Evolutionary conservation across 2,888 invertebrate genomes (phyloP), one percentile per base, ranked within the genome.

Genomic region (Drosophila kokeensis): DNA sequence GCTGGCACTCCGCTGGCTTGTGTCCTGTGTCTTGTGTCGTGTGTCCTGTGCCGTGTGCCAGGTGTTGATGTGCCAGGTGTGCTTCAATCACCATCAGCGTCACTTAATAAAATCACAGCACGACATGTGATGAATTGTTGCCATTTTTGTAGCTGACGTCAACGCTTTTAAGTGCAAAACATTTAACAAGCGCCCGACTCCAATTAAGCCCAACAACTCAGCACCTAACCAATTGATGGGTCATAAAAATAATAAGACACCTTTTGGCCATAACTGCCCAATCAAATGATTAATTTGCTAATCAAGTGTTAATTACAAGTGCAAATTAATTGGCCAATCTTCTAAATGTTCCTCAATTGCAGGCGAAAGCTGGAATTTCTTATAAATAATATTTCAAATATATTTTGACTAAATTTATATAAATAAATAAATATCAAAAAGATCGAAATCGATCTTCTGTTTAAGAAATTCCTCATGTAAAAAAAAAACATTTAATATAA

Each of bases 71-170:
- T 84, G 87, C 81, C 89, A 84, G 85, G 80, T 89, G 89, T 87
- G 82, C 87, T 80, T 87, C 85, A 85, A 89, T 85, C 87, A 87
- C 87, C 84, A 84, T 84, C 84, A 84, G 82, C 82, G 87, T 89
- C 89, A 87, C 87, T 85, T 87, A 85, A 85, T 85, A 89, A 85
- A 85, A 89, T 85, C 85, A 80, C 85, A 76, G 74, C 79, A 79
- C 77, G 80, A 73, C 87, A 73, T 78, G 82, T 86, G 85, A 89
- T 89, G 85, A 89, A 89, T 86, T 80, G 85, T 75, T 66, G 74
- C 66, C 69, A 80, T 73, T 87, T 82, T 73, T 82, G 80, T 65
- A 66, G 53, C 42, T 69, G 73, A 73, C 82, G 63, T 69, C 58
- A 65, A 30, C 74, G 73, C 62, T 69, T 72, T 79, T 79, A 72